phyloP scores from a whole-genome alignment of 2,888 invertebrate species.

The Scaptomyza parva region DNA sequence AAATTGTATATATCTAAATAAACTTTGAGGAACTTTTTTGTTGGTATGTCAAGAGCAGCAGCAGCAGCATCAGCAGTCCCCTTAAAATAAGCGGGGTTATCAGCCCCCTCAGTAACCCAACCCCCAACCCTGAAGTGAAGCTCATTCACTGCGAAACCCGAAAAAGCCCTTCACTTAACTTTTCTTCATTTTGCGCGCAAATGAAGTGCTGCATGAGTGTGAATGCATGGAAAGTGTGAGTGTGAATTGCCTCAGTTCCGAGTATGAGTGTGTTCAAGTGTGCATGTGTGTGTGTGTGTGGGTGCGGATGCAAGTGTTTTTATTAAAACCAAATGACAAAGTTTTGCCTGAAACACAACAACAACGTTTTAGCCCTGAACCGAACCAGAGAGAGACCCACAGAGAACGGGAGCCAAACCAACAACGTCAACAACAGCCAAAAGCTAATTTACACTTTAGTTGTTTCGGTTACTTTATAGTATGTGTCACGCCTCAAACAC shows the following conservation, averaged over 20 bases:
- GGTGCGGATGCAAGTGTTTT: conserved; percentile 69
- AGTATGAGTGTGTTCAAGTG: conserved; percentile 31
- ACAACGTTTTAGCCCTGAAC: conserved; percentile 44
- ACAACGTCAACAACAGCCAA: conserved; percentile 80
- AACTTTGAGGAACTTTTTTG: conserved; percentile 63
- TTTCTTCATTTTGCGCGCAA: conserved; percentile 65
- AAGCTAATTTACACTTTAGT: conserved; percentile 81
- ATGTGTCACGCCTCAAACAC: conserved; percentile 27
- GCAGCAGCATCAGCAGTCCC: conserved; percentile 41
- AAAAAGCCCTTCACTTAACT: not conserved
- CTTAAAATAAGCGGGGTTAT: conserved; percentile 49
- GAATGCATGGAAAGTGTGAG: conserved; percentile 45
- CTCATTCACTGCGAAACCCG: not conserved
- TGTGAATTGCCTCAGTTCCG: conserved; percentile 39
- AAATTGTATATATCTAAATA: conserved; percentile 76
- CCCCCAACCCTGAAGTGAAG: too few relatives aligned
- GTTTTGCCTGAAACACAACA: conserved; percentile 66
- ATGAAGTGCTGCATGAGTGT: conserved; percentile 72
- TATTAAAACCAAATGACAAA: conserved; percentile 80
- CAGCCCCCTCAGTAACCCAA: conserved; percentile 4
- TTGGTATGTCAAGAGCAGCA: conserved; percentile 70
- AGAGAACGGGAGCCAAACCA: conserved; percentile 54
- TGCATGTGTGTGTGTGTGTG: conserved; percentile 28
- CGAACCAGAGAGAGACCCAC: conserved; percentile 13
- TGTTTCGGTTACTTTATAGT: conserved; percentile 78